Base-by-base conservation (phyloP, 2,113 vertebrate genomes). In the Toxotes chatareus region DNA sequence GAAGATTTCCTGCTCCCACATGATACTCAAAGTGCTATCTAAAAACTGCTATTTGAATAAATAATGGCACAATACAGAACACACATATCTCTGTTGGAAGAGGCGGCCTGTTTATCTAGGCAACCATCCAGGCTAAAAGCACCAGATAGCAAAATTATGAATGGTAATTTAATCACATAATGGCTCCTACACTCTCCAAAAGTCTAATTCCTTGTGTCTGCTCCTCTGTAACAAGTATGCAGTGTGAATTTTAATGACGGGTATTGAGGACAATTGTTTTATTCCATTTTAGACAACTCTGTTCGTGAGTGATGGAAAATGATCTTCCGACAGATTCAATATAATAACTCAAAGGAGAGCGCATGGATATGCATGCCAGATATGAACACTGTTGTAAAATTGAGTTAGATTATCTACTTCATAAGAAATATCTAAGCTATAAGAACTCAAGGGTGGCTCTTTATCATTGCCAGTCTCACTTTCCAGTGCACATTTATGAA, bases 121-220 rank as follows among this genome's bases (percentile, higher is more conserved):
- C 79, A 84, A 73, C n/a, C 73, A 76, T 78, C 87, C 86, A 85
- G 78, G 51, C 80, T 88, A 76, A 88, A 90, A 90, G 65, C 85
- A 90, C 71, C 78, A 87, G 76, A 93, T 75, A 83, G 79, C 55
- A 85, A 87, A 89, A 91, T 89, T 87, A 88, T 89, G 84, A 93
- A 90, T 89, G 84, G 86, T 88, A 91, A 92, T 94, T 93, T 87
- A 89, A 92, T 93, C 89, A 84, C 87, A 90, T 89, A 88, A 92
- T 88, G 80, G 86, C 80, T 86, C 67, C 87, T 70, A 74, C 79
- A 82, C 89, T 89, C 85, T 87, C 80, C 76, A 86, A 88, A 87
- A 75, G 73, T 85, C 79, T 85, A 86, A 93, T 91, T 92, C 84
- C 79, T 91, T 72, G 68, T 78, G 75, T 82, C 91, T 86, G 74